Evolutionary conservation across 2,113 vertebrate species (phyloP), one percentile per base, ranked within the genome.

Genomic region (Hyaena hyaena): DNA sequence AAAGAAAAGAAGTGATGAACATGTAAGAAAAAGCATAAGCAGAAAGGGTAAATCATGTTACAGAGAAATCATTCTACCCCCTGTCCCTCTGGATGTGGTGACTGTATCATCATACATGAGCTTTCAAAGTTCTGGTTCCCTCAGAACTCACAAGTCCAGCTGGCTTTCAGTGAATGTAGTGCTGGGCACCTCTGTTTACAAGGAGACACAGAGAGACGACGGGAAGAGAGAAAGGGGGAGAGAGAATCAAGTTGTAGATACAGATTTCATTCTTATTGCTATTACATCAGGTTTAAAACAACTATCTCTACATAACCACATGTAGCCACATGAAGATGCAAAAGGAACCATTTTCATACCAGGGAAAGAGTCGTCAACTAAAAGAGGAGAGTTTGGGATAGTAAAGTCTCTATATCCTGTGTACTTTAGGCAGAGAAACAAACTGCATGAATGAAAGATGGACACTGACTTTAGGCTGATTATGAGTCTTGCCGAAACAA

Each of bases 101-200:
- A 0, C 21, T 23, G 14, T 15, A 0, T 16, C 43, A 4, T 65
- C 9, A 4, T 24, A 2, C 23, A 1, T 8, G n/a, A 28, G 74
- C 58, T 26, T 77, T 50, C 12, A 1, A 0, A 11, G n/a, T 33
- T 43, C 77, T 66, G 26, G 31, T 19, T 39, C 1, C 28, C 21
- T 92, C 4, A 5, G 83, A n/a, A 12, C 21, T 82, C 63, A 50
- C 19, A 65, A 65, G 11, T 12, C 45, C 35, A 2, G 26, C 35
- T 28, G 23, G 58, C 28, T 8, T 65, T 12, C 10, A 15, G 0
- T 21, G 24, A n/a, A 0, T 7, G 12, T 7, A 11, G 1, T 7
- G 14, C n/a, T 4, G 11, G 17, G 10, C 19, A 0, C 28, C 21
- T 58, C 17, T n/a, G 5, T 81, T 39, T 35, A 58, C 16, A 21